Evolutionary conservation across 2,797 vertebrate genomes (phyloP).

Genomic region (Iguana delicatissima): DNA sequence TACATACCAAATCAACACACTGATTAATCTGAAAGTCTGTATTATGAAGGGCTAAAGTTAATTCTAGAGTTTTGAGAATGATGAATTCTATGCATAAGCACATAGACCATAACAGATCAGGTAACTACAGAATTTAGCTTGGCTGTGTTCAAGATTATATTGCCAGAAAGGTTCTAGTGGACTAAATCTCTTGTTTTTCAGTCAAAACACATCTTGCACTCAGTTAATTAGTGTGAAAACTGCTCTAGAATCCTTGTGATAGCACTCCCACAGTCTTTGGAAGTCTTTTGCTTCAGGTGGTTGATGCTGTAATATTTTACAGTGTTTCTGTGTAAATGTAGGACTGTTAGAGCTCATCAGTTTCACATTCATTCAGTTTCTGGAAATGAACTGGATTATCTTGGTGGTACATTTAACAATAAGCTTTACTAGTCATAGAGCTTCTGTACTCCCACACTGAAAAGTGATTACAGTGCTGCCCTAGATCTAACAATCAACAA

Average conservation of each 20-base stretch:
- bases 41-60: slow-evolving; percentile 11
- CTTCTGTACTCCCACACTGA: slow-evolving; percentile 22
- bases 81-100: background rate
- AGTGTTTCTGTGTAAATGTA: slow-evolving; percentile 18
- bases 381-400: slow-evolving; percentile 35
- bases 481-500: slow-evolving; percentile 12
- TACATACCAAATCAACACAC: background rate
- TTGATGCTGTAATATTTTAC: slow-evolving; percentile 35
- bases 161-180: slow-evolving; percentile 37
- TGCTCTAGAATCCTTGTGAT: slow-evolving; percentile 39
- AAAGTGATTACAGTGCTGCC: background rate
- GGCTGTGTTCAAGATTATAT: background rate
- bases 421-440: slow-evolving; percentile 24
- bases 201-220: slow-evolving; percentile 55
- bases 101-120: slow-evolving; percentile 11
- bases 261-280: slow-evolving; percentile 33
- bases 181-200: slow-evolving; percentile 31
- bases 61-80: background rate
- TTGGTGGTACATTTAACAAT: slow-evolving; percentile 52
- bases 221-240: slow-evolving; percentile 42
- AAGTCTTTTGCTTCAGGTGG: slow-evolving; percentile 23
- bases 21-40: background rate
- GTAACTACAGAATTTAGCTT: slow-evolving; percentile 24
- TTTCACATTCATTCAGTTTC: slow-evolving; percentile 37
- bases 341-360: slow-evolving; percentile 30